Evolutionary conservation across 2,797 vertebrate genomes (phyloP), one percentile per base, ranked within the genome.

Genomic region (Halcyon chelicuti): DNA sequence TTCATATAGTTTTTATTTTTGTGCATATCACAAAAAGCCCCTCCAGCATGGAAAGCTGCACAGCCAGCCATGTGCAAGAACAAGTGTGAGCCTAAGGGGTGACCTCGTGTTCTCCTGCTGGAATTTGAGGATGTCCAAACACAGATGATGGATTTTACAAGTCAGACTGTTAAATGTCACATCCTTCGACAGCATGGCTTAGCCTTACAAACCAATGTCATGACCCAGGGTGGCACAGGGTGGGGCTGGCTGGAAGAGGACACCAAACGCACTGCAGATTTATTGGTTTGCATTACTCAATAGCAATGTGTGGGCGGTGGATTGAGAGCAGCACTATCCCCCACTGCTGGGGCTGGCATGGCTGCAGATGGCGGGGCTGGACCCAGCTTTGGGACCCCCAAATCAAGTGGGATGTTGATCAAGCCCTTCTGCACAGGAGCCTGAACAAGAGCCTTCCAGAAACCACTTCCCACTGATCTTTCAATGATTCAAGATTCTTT

Each of bases 61-160:
- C 25, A 79, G 66, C 51, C 31, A 14, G 37, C 22, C 2, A 0
- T 3, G 40, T 6, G n/a, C 57, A 61, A 77, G 52, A 67, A 49
- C 61, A 89, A 89, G 51, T 28, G 71, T 3, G 37, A 89, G 42
- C 70, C 13, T n/a, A 62, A 89, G 0, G 22, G 73, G 63, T 80
- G 60, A 93, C 94, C 92, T 14, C 2, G 44, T 51, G 17, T 55
- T 96, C 83, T 75, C 70, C 72, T 5, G 4, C 74, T 86, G 78
- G 89, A 94, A 89, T 91, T 51, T 79, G 37, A 86, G 77, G 80
- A 79, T 78, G 83, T 81, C 95, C 93, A 96, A 93, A 95, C 92
- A 90, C 18, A 80, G 75, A 63, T 91, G 95, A 94, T 91, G 86
- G 91, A 91, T 96, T 92, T 88, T 67, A 78, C 86, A 63, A 40